Conservation (phyloP, 2,888 invertebrate species). For the Sthenelais limicola region DNA sequence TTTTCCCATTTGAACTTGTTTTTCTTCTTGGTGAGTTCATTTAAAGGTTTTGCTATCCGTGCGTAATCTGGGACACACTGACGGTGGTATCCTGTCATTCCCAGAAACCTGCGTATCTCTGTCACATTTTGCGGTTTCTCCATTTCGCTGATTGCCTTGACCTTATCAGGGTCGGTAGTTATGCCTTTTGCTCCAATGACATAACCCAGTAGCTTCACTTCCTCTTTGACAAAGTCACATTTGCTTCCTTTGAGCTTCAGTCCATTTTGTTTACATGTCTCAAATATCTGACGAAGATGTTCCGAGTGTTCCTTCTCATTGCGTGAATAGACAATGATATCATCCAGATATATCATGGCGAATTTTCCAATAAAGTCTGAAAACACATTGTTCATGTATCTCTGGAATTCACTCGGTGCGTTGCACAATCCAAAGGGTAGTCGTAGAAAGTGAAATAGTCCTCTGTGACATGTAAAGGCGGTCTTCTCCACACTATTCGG, state of each 20-base stretch:
- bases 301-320: conserved; percentile 37
- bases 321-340: conserved; percentile 41
- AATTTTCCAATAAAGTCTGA: conserved; percentile 27
- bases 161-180: conserved; percentile 44
- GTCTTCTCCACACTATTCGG: conserved; percentile 43
- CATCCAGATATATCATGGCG: conserved; percentile 44
- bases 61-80: conserved; percentile 34
- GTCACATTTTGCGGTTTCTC: conserved; percentile 11
- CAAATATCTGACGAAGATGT: conserved; percentile 42
- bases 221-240: conserved; percentile 40
- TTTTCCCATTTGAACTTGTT: conserved; percentile 15
- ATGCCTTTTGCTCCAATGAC: conserved; percentile 43
- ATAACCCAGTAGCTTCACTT: conserved; percentile 46
- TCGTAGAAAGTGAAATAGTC: conserved; percentile 42
- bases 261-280: conserved; percentile 29
- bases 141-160: conserved; percentile 39
- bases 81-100: conserved; percentile 40
- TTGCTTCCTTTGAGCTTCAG: conserved; percentile 46
- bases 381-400: conserved; percentile 38
- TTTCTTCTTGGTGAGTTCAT: background rate
- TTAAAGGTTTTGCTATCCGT: conserved; percentile 22
- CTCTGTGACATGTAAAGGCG: conserved; percentile 38
- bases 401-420: conserved; percentile 44
- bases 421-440: conserved; percentile 48
- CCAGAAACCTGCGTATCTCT: conserved; percentile 30